Percentiles rank a stretch among this genome's conserved stretches.
Conservation (phyloP, 2,797 vertebrate genomes). For the Anniella stebbinsi region DNA sequence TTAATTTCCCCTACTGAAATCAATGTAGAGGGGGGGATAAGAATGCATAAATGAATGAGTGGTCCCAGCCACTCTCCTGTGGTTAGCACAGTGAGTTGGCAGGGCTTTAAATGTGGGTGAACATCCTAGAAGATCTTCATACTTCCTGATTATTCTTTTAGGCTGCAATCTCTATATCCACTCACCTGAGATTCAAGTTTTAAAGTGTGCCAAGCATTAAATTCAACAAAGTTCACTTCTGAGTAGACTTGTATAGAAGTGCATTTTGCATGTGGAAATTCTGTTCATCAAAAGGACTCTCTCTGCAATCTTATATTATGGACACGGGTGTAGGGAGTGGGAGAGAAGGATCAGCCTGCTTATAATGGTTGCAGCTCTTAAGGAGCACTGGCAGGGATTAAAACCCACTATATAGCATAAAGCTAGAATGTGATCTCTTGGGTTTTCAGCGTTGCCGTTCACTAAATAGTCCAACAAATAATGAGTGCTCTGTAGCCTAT, state of each 20-base stretch:
- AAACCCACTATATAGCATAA: not conserved
- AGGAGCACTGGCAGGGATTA: no score
- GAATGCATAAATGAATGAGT: no score
- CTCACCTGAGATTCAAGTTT: not conserved
- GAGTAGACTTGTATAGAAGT: no score
- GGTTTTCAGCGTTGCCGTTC: not conserved
- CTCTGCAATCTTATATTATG: not conserved
- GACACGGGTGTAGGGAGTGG: no score
- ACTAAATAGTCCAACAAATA: not conserved
- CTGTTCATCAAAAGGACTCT: not conserved
- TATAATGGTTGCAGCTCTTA: not conserved
- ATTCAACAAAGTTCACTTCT: not conserved
- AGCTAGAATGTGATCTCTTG: not conserved
- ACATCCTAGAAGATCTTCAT: not conserved
- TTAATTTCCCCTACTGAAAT: no score
- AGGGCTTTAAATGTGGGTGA: no score
- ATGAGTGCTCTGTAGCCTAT: no score
- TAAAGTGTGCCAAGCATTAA: not conserved
- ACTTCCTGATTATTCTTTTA: not conserved
- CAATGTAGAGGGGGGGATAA: no score
- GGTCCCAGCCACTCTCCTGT: no score
- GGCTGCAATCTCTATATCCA: not conserved
- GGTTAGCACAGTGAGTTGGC: no score
- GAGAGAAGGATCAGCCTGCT: not conserved
- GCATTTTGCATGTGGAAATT: no score